These are phyloP conservation scores for Cladopsammia gracilis DNA, from an alignment of 64 coral and sea anemone species.

Conservation along the genomic window DNA sequence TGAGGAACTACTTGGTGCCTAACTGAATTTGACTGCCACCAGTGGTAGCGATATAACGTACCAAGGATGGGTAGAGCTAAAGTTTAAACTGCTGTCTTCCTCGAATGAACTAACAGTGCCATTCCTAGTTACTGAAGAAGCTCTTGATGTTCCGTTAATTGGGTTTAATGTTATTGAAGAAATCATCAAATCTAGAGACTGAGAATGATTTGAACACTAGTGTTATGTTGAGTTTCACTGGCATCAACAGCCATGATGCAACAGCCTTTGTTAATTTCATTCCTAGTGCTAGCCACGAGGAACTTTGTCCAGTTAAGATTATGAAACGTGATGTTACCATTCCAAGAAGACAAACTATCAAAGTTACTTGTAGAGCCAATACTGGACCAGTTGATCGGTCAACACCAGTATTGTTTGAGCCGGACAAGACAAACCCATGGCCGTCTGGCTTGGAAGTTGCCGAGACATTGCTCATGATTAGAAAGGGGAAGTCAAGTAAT, in stretches of 20 bases:
- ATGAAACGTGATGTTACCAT: not conserved
- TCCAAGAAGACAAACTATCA: not conserved
- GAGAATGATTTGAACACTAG: no score
- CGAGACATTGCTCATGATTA: not conserved
- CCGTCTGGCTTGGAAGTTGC: slow-evolving; percentile 3
- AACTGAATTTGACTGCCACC: slow-evolving; percentile 36
- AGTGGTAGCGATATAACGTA: slow-evolving; percentile 55
- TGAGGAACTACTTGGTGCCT: slow-evolving; percentile 11
- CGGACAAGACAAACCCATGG: slow-evolving; percentile 7
- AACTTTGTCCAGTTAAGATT: not conserved
- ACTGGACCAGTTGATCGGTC: not conserved
- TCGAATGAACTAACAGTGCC: not conserved
- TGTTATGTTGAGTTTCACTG: no score
- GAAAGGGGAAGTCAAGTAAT: not conserved
- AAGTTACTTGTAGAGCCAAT: not conserved
- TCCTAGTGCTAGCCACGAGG: not conserved
- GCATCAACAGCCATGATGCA: not conserved
- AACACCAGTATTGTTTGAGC: slow-evolving; percentile 18
- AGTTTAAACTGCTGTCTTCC: not conserved
- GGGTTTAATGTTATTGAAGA: not conserved
- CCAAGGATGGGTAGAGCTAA: not conserved
- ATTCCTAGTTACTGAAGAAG: not conserved
- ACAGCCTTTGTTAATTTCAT: not conserved
- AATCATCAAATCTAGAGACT: not conserved
- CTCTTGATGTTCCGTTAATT: not conserved